Evolutionary conservation across 2,113 vertebrate genomes (phyloP), one percentile per base, ranked within the genome.

Genomic region (Rhinoptilus africanus): DNA sequence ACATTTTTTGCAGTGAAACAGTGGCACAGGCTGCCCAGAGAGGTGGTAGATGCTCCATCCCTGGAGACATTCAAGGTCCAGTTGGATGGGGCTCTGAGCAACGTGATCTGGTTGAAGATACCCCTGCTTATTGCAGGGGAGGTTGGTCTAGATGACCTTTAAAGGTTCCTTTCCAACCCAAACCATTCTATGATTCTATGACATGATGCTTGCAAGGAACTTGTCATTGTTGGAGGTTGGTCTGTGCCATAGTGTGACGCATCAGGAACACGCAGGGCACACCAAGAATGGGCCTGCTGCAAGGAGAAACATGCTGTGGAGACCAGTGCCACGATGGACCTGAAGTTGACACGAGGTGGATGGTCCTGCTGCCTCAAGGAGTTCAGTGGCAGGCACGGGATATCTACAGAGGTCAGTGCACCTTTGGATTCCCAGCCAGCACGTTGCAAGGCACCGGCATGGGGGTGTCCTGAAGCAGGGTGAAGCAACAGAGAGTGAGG

Each of bases 381-480:
- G 11, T 37, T 26, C 48, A 47, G 4, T 14, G 41, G 34, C 0
- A 4, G 60, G 4, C 34, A 68, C 0, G 2, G 8, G 13, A 54
- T 48, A 7, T 56, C 32, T 79, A 32, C 23, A 45, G 69, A 57
- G 34, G 23, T 45, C 41, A 45, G 54, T 15, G 41, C 19, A 17
- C 19, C 24, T 8, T 45, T 30, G 12, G 15, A n/a, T 17, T 76
- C 24, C 24, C 37, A 28, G 37, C 4, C 21, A 57, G 8, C 14
- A 22, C 0, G 0, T 30, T 74, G 74, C 35, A 54, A 74, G 32
- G 30, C 24, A 14, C 9, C 0, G 1, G 12, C 27, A 22, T 18
- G n/a, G 20, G 23, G 14, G 5, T 35, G 18, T 47, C 43, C 43
- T 56, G 56, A 69, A 34, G 18, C 22, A 89, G 64, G 18, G 19